These are phyloP conservation scores for Saguinus imperator DNA, from an alignment of 2,113 vertebrate species.

Conservation along the genomic window DNA sequence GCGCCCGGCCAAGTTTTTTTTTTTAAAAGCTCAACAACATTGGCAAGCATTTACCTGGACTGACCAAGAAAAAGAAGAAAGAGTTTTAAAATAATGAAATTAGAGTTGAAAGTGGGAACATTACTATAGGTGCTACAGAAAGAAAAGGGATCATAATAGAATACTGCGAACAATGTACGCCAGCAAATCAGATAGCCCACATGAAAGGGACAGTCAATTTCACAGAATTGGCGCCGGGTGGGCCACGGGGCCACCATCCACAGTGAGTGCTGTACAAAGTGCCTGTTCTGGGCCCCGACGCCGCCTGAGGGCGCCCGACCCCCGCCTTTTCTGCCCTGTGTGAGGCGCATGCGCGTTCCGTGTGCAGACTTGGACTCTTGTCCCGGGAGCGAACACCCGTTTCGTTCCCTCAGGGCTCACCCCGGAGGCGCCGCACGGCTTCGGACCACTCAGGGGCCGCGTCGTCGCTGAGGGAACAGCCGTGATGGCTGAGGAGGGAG, in stretches of 20 bases:
- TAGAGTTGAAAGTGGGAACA: neutral
- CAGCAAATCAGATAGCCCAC: neutral
- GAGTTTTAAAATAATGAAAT: neutral
- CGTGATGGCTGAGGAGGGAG: rapidly evolving
- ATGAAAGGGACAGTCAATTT: neutral
- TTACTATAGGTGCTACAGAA: neutral
- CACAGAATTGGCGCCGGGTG: neutral
- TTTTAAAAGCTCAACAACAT: neutral
- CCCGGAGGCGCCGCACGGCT: rapidly evolving
- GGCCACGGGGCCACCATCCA: neutral
- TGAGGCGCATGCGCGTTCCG: neutral
- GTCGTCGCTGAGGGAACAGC: rapidly evolving
- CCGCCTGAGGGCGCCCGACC: neutral
- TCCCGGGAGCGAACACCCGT: rapidly evolving
- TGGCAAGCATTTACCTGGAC: neutral
- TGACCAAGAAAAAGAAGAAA: neutral
- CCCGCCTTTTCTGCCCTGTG: too few species aligned
- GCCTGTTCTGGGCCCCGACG: neutral
- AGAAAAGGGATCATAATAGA: neutral
- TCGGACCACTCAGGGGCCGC: neutral
- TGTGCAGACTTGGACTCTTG: rapidly evolving
- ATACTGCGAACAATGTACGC: neutral
- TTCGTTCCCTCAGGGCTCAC: neutral
- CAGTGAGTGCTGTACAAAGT: neutral
- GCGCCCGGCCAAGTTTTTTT: too few species aligned